A percentile compares a stretch with the other conserved stretches of the same genome.
Evolutionary conservation across 2,797 vertebrate species (phyloP).

Genomic region (Epinephelus coioides): DNA sequence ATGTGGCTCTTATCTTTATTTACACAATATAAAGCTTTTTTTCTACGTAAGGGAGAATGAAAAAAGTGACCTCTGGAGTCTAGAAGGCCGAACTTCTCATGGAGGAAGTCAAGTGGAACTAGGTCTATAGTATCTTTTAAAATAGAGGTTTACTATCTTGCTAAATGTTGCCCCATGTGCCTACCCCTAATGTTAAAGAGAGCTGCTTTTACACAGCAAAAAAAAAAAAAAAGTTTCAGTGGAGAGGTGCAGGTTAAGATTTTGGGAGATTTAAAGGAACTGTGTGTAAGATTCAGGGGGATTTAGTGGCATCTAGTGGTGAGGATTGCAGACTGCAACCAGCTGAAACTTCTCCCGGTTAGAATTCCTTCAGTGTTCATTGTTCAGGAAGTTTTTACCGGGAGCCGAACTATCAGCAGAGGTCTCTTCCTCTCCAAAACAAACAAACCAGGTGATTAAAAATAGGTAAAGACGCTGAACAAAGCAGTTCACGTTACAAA

Average conservation of each 20-base stretch:
- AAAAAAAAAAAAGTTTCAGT: slow-evolving; percentile 5
- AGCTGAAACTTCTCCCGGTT: too few relatives aligned
- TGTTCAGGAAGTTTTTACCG: too few relatives aligned
- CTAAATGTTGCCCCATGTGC: not conserved
- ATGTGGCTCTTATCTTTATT: slow-evolving; percentile 74
- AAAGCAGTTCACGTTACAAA: too few relatives aligned
- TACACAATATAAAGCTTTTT: slow-evolving; percentile 63
- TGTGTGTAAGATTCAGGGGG: too few relatives aligned
- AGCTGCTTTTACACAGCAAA: not conserved
- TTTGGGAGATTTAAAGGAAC: not conserved
- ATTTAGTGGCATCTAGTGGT: too few relatives aligned
- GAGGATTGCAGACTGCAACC: too few relatives aligned
- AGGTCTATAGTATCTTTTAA: slow-evolving; percentile 20
- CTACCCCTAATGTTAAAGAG: not conserved
- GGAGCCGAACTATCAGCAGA: too few relatives aligned
- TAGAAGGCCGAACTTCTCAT: slow-evolving; percentile 47
- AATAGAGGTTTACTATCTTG: not conserved
- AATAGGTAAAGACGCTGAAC: too few relatives aligned
- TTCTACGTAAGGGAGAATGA: slow-evolving; percentile 38
- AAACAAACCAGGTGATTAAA: too few relatives aligned
- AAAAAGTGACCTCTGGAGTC: slow-evolving; percentile 46
- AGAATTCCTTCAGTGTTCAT: too few relatives aligned
- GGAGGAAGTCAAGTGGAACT: slow-evolving; percentile 20
- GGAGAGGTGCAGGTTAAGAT: not conserved
- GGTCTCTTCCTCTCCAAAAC: too few relatives aligned